These are phyloP conservation scores for Drepana falcataria DNA, from an alignment of 2,888 invertebrate genomes.

Conservation along the genomic window DNA sequence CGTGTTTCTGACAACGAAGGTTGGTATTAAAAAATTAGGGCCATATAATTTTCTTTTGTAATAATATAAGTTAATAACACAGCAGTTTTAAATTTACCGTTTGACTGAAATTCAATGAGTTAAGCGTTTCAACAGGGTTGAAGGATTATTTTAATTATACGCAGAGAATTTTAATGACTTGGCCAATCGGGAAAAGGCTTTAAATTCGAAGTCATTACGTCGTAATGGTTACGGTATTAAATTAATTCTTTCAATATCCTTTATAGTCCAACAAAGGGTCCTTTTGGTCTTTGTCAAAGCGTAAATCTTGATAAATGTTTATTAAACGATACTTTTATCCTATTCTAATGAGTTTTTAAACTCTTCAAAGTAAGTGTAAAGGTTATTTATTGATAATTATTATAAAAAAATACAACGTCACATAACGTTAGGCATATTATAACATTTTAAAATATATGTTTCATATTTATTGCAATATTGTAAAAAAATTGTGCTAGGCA, in stretches of 20 bases:
- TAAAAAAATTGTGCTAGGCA: too few species aligned
- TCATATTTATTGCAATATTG: too few species aligned
- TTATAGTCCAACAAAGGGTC: neutral
- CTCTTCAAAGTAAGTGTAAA: too few species aligned
- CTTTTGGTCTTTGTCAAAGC: neutral
- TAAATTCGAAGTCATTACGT: neutral
- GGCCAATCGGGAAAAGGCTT: neutral
- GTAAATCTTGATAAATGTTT: neutral
- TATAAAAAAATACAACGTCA: too few species aligned
- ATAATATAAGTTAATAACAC: too few species aligned
- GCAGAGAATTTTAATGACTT: neutral
- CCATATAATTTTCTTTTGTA: too few species aligned
- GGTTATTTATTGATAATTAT: too few species aligned
- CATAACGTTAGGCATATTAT: too few species aligned
- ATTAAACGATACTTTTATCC: neutral
- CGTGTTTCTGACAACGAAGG: slow-evolving; percentile 25
- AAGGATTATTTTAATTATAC: neutral
- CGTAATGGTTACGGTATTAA: neutral
- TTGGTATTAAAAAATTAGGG: slow-evolving; percentile 16
- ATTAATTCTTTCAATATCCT: neutral
- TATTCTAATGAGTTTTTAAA: too few species aligned
- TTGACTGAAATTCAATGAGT: neutral
- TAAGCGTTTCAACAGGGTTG: neutral
- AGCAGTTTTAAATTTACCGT: neutral
- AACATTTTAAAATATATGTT: too few species aligned